Evolutionary conservation across 1,140 invertebrate species (phyloP).

Genomic region (Hylaeus anthracinus): DNA sequence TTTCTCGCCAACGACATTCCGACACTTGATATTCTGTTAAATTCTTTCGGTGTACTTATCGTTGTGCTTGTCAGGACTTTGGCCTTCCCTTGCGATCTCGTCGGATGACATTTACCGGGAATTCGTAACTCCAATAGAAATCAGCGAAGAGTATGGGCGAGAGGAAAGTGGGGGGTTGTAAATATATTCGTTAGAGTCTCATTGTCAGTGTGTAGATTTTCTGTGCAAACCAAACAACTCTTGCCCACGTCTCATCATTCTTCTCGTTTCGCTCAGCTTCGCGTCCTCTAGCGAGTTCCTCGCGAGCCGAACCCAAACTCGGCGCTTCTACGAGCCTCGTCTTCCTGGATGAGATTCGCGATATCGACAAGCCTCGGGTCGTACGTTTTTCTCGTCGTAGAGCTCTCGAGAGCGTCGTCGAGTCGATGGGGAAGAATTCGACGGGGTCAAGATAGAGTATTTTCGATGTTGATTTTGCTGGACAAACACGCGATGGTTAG

Average conservation of each 20-base stretch:
- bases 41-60: constrained; percentile 8
- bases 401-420: background rate
- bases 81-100: background rate
- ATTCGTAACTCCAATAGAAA: constrained; percentile 9
- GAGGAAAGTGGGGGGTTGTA: constrained; percentile 35
- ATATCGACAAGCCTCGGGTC: no score
- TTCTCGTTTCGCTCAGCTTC: background rate
- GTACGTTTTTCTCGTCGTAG: no score
- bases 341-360: no score
- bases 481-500: background rate
- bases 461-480: constrained; percentile 13
- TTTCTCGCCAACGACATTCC: background rate
- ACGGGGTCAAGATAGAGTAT: background rate
- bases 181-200: constrained; percentile 39
- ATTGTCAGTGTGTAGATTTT: constrained; percentile 66
- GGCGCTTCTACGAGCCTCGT: background rate
- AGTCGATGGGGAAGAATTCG: background rate
- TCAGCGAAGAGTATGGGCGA: constrained; percentile 9
- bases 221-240: constrained; percentile 85
- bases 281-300: background rate
- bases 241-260: constrained; percentile 68
- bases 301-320: no score
- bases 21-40: background rate
- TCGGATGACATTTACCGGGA: background rate
- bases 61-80: background rate